Conservation (phyloP, 1,140 invertebrate genomes). For the Thaumetopoea pityocampa region DNA sequence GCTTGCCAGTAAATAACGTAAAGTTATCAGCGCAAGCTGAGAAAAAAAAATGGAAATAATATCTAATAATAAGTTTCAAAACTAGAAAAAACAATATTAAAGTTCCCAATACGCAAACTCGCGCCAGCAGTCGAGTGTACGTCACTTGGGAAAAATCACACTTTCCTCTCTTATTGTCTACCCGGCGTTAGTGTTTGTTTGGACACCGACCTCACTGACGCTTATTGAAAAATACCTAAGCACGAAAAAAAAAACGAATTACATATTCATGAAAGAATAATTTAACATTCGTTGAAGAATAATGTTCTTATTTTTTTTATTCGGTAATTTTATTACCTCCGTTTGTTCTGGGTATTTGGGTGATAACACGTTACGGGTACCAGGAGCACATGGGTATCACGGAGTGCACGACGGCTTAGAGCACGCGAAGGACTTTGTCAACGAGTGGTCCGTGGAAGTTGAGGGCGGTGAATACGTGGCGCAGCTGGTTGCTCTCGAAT, state of each 20-base stretch:
- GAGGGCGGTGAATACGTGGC: slow-evolving; percentile 73
- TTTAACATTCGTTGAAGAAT: slow-evolving; percentile 1
- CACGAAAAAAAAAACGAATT: no score
- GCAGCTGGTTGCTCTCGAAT: slow-evolving; percentile 71
- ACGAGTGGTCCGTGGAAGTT: slow-evolving; percentile 79
- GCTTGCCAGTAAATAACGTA: no score
- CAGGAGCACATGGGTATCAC: slow-evolving; percentile 42
- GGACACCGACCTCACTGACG: slow-evolving; percentile 15
- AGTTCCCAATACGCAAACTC: background rate
- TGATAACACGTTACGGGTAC: slow-evolving; percentile 26
- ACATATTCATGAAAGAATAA: background rate
- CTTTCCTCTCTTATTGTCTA: slow-evolving; percentile 27
- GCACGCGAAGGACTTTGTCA: slow-evolving; percentile 52
- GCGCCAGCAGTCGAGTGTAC: slow-evolving; percentile 4
- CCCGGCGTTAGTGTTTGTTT: slow-evolving; percentile 27
- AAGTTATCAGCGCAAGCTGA: no score
- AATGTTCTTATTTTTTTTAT: slow-evolving; percentile 18
- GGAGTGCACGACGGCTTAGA: slow-evolving; percentile 53
- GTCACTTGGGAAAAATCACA: slow-evolving; percentile 27
- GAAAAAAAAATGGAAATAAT: no score
- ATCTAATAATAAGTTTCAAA: no score
- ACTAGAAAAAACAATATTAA: no score
- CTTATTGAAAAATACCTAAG: background rate
- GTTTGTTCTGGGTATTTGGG: slow-evolving; percentile 16
- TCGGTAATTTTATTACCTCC: slow-evolving; percentile 6